Conservation (phyloP, 2,888 invertebrate species). For the Diaprepes abbreviatus region DNA sequence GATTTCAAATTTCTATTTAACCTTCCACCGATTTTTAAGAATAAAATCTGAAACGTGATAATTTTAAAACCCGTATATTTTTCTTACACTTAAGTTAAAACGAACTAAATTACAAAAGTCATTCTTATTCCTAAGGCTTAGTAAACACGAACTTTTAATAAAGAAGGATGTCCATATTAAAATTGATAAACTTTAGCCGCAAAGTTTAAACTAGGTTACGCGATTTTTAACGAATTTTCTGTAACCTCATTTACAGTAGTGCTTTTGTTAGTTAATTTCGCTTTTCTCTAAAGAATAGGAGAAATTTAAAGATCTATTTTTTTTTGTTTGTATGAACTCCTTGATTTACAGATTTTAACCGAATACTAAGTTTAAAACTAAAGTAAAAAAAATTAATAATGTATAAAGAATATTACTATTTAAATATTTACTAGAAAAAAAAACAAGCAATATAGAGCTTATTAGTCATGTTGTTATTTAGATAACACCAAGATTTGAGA, state of each 20-base stretch:
- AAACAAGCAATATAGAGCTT: no score
- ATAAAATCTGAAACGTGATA: background rate
- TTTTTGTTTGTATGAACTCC: background rate
- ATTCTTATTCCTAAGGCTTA: constrained; percentile 43
- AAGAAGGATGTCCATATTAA: constrained; percentile 47
- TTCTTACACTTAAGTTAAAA: background rate
- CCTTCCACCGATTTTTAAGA: background rate
- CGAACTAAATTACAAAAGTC: constrained; percentile 27
- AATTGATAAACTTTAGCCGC: constrained; percentile 47
- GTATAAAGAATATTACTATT: no score
- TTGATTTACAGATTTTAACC: no score
- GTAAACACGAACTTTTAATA: constrained; percentile 48
- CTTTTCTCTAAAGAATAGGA: background rate
- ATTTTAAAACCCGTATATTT: background rate
- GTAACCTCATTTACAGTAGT: constrained; percentile 3
- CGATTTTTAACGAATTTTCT: constrained; percentile 35
- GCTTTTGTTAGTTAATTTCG: background rate
- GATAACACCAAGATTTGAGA: no score
- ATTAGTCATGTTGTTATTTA: no score
- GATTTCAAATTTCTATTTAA: no score
- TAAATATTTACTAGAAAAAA: no score
- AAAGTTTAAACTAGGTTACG: constrained; percentile 36
- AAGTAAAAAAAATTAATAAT: no score
- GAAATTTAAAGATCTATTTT: background rate
- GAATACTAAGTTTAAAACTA: no score